Conservation (phyloP, 2,888 invertebrate species). For the Pterostichus niger region DNA sequence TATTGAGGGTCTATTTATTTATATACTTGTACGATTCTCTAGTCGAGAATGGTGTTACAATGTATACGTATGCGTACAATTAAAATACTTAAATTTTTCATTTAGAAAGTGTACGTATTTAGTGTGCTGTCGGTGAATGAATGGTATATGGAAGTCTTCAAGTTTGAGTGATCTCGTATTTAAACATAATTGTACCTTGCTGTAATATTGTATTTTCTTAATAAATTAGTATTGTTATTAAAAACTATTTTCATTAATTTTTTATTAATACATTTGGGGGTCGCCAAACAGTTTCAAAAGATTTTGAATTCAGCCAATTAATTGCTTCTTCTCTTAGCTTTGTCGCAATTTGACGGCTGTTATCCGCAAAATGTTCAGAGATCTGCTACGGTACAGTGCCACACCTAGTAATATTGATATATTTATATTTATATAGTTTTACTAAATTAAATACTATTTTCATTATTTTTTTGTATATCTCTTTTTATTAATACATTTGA, state of each 20-base stretch:
- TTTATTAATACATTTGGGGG: too few relatives aligned
- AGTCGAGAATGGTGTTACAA: constrained; percentile 24
- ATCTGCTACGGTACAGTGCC: too few relatives aligned
- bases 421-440: too few relatives aligned
- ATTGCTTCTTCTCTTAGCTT: too few relatives aligned
- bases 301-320: too few relatives aligned
- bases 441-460: too few relatives aligned
- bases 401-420: too few relatives aligned
- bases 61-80: constrained; percentile 20
- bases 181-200: constrained; percentile 23
- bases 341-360: too few relatives aligned
- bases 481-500: too few relatives aligned
- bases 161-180: constrained; percentile 15
- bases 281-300: too few relatives aligned
- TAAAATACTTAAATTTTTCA: constrained; percentile 14
- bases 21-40: constrained; percentile 53
- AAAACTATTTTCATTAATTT: not conserved
- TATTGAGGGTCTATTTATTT: constrained; percentile 28
- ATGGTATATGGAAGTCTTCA: not conserved
- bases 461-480: too few relatives aligned
- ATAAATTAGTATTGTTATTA: constrained; percentile 15
- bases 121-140: not conserved
- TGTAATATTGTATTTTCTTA: constrained; percentile 5
- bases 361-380: too few relatives aligned
- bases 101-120: constrained; percentile 4